A percentile compares a stretch with the other conserved stretches of the same genome.
Conservation (phyloP, 2,797 vertebrate genomes). For the Pseudochirops corinnae region DNA sequence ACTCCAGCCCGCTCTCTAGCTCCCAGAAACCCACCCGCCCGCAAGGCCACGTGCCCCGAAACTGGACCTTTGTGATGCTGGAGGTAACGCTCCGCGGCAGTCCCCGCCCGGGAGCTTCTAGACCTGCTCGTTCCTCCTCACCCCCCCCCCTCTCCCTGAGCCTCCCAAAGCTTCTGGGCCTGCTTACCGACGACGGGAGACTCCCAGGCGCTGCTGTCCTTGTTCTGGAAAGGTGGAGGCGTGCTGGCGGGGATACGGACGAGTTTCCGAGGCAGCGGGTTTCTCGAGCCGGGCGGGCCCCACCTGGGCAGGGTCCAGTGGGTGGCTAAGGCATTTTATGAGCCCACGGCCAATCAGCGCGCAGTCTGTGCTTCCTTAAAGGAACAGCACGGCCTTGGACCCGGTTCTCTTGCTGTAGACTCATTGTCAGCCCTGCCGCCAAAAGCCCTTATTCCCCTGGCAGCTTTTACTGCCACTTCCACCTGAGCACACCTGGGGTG, state of each 20-base stretch:
- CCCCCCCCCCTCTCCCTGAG: not conserved
- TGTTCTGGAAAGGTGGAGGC: not conserved
- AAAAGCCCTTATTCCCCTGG: not conserved
- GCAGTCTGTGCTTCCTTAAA: not conserved
- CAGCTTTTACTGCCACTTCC: not conserved
- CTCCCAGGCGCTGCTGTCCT: not conserved
- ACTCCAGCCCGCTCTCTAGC: not conserved
- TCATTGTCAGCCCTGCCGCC: not conserved
- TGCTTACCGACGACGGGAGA: not conserved
- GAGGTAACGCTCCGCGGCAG: not conserved
- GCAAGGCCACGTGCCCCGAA: not conserved
- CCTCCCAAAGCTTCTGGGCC: not conserved
- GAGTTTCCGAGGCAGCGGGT: not conserved
- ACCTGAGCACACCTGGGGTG: not conserved
- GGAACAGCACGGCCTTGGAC: not conserved
- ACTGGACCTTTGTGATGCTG: not conserved
- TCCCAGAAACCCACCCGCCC: not conserved
- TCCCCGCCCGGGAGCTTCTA: not conserved
- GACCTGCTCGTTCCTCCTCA: not conserved
- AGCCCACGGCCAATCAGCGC: not conserved
- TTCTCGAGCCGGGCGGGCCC: not conserved
- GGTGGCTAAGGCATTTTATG: not conserved
- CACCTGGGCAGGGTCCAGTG: not conserved
- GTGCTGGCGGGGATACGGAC: fast-evolving
- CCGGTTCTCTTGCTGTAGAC: not conserved